Conservation (phyloP, 2,113 vertebrate genomes). For the Lophura nycthemera region DNA sequence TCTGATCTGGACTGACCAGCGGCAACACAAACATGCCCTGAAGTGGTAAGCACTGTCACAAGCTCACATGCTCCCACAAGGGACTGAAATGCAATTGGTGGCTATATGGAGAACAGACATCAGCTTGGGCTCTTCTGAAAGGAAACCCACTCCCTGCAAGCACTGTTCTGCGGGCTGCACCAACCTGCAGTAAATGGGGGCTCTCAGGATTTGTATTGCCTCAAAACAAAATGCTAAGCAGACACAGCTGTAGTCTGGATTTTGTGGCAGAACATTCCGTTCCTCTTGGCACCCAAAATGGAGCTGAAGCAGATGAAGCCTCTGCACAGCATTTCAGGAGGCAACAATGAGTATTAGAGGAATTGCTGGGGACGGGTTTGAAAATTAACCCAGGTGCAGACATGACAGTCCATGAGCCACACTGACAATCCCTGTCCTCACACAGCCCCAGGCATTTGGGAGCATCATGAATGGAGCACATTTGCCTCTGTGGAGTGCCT, state of each 20-base stretch:
- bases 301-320: not conserved
- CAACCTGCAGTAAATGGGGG: not conserved
- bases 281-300: not conserved
- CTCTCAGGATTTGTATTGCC: not conserved
- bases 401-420: accelerated
- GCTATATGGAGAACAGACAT: not conserved
- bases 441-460: not conserved
- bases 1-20: not conserved
- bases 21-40: accelerated
- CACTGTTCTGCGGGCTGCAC: not conserved
- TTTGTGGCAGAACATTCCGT: conserved; percentile 5
- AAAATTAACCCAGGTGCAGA: not conserved
- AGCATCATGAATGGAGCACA: not conserved
- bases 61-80: not conserved
- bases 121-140: not conserved
- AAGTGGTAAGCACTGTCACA: not conserved
- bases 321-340: not conserved
- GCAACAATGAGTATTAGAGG: not conserved
- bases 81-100: not conserved
- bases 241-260: not conserved
- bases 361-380: not conserved
- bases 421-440: not conserved
- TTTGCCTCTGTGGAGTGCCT: not conserved
- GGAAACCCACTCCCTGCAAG: not conserved
- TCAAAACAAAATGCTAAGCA: not conserved